Conservation (phyloP, 2,113 vertebrate genomes). For the Oreotragus oreotragus region DNA sequence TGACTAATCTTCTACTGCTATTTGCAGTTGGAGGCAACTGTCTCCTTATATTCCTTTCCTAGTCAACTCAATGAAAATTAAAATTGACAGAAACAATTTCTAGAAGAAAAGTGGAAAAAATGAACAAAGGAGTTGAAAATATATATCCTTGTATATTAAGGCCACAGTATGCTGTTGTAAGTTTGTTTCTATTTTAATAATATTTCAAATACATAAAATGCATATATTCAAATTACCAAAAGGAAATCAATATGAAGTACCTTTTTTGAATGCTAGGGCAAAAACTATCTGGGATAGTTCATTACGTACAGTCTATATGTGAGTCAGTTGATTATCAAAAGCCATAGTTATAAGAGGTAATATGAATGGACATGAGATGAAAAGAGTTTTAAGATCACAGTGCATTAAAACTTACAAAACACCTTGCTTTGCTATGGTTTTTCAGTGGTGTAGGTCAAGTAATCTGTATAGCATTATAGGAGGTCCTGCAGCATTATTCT, state of each 20-base stretch:
- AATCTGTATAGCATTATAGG: background rate
- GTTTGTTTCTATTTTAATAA: constrained; percentile 27
- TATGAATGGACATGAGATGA: background rate
- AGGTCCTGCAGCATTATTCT: background rate
- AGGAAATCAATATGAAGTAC: background rate
- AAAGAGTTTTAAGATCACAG: background rate
- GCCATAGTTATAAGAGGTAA: background rate
- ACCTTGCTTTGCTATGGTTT: background rate
- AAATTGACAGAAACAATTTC: constrained; percentile 76
- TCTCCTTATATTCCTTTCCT: constrained; percentile 50
- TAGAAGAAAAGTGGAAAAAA: constrained; percentile 59
- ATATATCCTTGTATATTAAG: background rate
- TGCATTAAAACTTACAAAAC: background rate
- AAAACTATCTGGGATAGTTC: background rate
- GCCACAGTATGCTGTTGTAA: background rate
- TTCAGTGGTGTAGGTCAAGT: background rate
- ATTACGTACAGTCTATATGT: background rate
- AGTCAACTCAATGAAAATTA: constrained; percentile 56
- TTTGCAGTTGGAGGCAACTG: constrained; percentile 56
- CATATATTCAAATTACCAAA: constrained; percentile 32
- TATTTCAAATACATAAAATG: constrained; percentile 9
- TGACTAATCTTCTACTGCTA: constrained; percentile 60
- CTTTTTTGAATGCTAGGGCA: background rate
- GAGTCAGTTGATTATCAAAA: background rate
- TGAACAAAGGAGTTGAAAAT: constrained; percentile 50